A percentile compares a stretch with the other conserved stretches of the same genome.
Evolutionary conservation across 2,113 vertebrate genomes (phyloP).

Genomic region (Notiomystis cincta): DNA sequence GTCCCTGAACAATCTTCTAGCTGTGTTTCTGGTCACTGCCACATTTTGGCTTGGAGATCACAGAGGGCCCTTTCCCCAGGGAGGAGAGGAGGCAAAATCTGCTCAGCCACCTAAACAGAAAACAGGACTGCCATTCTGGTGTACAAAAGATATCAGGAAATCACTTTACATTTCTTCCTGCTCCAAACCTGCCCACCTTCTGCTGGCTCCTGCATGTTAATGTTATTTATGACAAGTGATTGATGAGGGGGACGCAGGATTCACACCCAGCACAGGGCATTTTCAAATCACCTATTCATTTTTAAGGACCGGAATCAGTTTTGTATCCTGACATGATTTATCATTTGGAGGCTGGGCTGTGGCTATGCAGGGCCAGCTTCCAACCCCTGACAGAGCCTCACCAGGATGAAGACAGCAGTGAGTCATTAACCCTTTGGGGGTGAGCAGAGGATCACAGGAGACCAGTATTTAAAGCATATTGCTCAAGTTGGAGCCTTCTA

Average conservation of each 20-base stretch:
- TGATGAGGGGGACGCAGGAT: conserved; percentile 39
- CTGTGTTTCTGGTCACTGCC: neutral
- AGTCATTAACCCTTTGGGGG: conserved; percentile 3
- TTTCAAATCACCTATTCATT: conserved; percentile 65
- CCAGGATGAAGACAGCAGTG: neutral
- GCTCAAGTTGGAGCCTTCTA: neutral
- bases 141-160: conserved; percentile 14
- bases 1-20: neutral
- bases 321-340: conserved; percentile 47
- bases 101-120: neutral
- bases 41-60: neutral
- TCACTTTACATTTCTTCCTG: neutral
- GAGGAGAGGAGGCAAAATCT: neutral
- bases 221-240: conserved; percentile 57
- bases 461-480: neutral
- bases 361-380: neutral
- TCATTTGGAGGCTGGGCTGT: conserved; percentile 18
- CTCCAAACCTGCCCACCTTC: conserved; percentile 10
- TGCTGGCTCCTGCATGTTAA: conserved; percentile 49
- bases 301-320: conserved; percentile 47
- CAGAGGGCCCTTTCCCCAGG: neutral
- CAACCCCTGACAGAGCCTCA: neutral
- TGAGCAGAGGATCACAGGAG: neutral
- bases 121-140: neutral
- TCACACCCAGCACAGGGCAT: conserved; percentile 30